phyloP scores from a whole-genome alignment of 2,797 vertebrate genomes.

The Acanthis flammea region DNA sequence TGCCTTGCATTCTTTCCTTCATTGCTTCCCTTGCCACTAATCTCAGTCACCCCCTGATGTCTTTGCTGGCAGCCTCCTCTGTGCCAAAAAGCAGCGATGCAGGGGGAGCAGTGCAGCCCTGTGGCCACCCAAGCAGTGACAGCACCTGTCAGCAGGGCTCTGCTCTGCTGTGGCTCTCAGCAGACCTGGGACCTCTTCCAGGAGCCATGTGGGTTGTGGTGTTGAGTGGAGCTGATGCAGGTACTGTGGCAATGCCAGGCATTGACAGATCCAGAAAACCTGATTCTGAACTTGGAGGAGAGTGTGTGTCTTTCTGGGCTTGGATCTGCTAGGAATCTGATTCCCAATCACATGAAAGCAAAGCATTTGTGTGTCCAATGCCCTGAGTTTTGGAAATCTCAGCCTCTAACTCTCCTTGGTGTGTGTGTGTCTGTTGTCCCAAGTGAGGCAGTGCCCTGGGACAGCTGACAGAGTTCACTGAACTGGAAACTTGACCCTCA shows the following conservation, averaged over 20 bases:
- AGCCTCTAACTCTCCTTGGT: neutral
- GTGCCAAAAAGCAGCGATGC: neutral
- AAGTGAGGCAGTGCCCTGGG: neutral
- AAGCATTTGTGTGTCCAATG: neutral
- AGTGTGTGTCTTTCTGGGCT: neutral
- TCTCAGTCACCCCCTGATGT: neutral
- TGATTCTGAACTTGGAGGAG: neutral
- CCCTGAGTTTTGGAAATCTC: neutral
- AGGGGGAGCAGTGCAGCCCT: neutral
- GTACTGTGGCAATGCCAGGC: neutral
- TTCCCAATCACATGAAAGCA: neutral
- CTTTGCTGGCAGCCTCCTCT: neutral
- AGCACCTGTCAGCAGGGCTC: neutral
- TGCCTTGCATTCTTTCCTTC: neutral
- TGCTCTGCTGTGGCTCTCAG: neutral
- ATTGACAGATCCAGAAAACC: neutral
- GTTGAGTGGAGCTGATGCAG: neutral
- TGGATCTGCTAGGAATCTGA: neutral
- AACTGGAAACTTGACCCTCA: constrained; percentile 57
- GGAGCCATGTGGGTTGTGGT: neutral
- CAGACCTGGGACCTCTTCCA: neutral
- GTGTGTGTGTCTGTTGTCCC: neutral
- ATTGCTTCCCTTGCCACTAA: neutral
- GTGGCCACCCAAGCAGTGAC: neutral
- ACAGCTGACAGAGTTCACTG: constrained; percentile 50